Conservation (phyloP, 2,888 invertebrate species). For the Dilophus febrilis region DNA sequence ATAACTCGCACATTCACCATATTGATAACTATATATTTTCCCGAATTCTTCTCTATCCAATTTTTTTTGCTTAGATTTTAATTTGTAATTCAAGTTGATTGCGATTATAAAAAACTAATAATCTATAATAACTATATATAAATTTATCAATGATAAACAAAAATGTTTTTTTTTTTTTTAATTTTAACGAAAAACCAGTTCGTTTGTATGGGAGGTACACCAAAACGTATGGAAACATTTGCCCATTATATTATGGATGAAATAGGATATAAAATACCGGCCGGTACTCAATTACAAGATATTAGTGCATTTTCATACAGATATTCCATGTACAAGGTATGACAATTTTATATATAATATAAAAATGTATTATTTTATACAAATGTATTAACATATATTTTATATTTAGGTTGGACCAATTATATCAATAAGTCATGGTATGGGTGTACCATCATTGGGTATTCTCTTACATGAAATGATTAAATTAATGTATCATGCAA, state of each 20-base stretch:
- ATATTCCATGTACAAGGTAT: conserved; percentile 92
- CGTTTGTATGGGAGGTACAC: conserved; percentile 93
- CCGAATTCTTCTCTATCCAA: no score
- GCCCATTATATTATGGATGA: conserved; percentile 81
- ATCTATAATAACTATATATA: no score
- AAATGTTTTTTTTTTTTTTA: conserved; percentile 2
- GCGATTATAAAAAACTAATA: no score
- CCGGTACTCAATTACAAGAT: conserved; percentile 73
- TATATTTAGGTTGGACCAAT: conserved; percentile 27
- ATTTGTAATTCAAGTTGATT: no score
- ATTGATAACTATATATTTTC: no score
- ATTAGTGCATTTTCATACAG: conserved; percentile 84
- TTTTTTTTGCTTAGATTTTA: no score
- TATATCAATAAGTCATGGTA: conserved; percentile 56
- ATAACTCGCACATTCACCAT: no score
- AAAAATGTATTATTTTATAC: background rate
- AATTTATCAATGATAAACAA: no score
- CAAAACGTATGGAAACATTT: conserved; percentile 84
- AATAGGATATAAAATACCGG: conserved; percentile 75
- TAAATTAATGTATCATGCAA: conserved; percentile 88
- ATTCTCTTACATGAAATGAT: conserved; percentile 91
- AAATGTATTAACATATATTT: no score
- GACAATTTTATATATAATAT: background rate
- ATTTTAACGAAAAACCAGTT: no score
- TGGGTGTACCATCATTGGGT: conserved; percentile 93